Evolutionary conservation across 2,888 invertebrate genomes (phyloP).

Genomic region (Hyles lineata): DNA sequence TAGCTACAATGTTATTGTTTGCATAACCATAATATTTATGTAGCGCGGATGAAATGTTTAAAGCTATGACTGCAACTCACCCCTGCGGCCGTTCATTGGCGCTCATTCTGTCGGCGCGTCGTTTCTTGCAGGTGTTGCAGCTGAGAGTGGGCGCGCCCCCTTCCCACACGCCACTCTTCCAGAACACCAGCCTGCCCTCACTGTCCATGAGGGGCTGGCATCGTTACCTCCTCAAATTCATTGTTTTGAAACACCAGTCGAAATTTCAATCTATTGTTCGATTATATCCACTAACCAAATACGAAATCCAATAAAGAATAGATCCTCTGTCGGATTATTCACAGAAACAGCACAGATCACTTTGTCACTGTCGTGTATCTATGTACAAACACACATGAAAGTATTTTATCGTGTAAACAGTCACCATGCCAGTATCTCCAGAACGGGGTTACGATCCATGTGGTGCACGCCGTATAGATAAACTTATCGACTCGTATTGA

Average conservation of each 20-base stretch:
- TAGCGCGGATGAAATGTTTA: conserved; percentile 5
- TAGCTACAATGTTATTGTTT: conserved; percentile 11
- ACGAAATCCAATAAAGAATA: not conserved
- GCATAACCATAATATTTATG: conserved; percentile 19
- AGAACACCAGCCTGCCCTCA: conserved; percentile 77
- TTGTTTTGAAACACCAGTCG: conserved; percentile 33
- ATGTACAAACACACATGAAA: conserved; percentile 51
- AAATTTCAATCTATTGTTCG: conserved; percentile 10
- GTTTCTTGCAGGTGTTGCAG: conserved; percentile 79
- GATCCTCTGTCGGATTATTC: conserved; percentile 35
- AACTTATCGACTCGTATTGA: conserved; percentile 49
- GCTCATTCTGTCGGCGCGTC: conserved; percentile 76
- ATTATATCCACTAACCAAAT: conserved; percentile 38
- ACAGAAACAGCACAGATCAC: conserved; percentile 43
- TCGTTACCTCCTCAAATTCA: conserved; percentile 45
- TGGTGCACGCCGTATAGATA: conserved; percentile 52
- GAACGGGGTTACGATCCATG: conserved; percentile 59
- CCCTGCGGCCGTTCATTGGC: conserved; percentile 73
- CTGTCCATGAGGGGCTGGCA: conserved; percentile 70
- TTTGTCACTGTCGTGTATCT: conserved; percentile 45
- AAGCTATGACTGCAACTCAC: conserved; percentile 45
- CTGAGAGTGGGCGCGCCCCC: conserved; percentile 73
- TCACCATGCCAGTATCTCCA: conserved; percentile 50
- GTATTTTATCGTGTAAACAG: conserved; percentile 61
- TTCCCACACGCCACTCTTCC: conserved; percentile 80